Evolutionary conservation across 1,140 invertebrate genomes (phyloP), one percentile per base, ranked within the genome.

Genomic region (Drosophila truncata): DNA sequence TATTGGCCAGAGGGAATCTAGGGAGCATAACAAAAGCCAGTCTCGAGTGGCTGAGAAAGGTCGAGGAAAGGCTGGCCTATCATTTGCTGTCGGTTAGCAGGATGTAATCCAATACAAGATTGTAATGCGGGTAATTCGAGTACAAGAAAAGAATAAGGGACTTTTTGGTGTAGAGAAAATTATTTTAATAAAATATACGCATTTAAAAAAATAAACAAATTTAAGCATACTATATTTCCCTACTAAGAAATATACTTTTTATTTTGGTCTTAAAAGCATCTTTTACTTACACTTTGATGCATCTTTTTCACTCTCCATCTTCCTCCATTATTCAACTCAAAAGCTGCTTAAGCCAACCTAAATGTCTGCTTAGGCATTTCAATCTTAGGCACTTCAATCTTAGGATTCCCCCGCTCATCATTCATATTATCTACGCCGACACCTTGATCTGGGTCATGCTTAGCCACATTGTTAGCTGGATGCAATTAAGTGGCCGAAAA

Each of bases 391-490:
- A 44, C 63, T 70, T 70, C 27, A 70, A 72, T 72, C 66, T 58
- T 27, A 60, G 54, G 70, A 72, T 49, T 60, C 70, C 70, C 71
- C 69, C 39, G n/a, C n/a, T 31, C 71, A 62, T 70, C 49, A 41
- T 39, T 54, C 71, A 52, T 63, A 62, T 55, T 63, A 74, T 74
- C 58, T 55, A 39, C 39, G 20, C 29, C 35, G 58, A 50, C 71
- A 63, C 58, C 71, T 60, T 29, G 20, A 74, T 74, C 70, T 74
- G 70, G 71, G 71, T 74, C 71, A 74, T 54, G 69, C 70, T 55
- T 74, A 74, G 57, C 47, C 71, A 74, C 71, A 74, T 71, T 72
- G 70, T 72, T 50, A 60, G 70, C 63, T 79, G 75, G 64, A 61
- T 82, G 75, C 80, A 70, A 80, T 79, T 66, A 69, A 59, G 47